phyloP scores from a whole-genome alignment of 2,888 invertebrate species.

The Halictus ligatus region DNA sequence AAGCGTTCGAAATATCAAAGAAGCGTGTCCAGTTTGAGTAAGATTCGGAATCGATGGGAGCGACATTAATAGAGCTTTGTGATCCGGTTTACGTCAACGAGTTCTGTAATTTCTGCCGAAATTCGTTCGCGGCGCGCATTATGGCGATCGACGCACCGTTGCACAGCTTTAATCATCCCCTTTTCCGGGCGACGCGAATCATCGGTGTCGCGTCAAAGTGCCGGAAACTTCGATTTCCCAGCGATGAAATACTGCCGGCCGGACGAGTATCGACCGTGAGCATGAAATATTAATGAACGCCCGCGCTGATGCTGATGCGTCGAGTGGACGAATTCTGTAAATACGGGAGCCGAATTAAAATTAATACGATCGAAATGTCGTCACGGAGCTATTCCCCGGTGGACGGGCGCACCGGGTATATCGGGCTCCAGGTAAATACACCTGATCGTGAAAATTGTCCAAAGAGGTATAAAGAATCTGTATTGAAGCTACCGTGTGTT shows the following conservation, averaged over 20 bases:
- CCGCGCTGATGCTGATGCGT: background rate
- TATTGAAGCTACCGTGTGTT: background rate
- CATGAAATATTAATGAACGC: constrained; percentile 47
- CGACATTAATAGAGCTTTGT: background rate
- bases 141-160: background rate
- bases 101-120: background rate
- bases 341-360: constrained; percentile 25
- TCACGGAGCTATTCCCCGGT: background rate
- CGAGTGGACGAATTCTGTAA: constrained; percentile 25
- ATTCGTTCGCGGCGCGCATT: background rate
- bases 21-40: background rate
- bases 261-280: constrained; percentile 3
- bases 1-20: background rate
- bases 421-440: background rate
- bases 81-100: background rate
- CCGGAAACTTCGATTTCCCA: constrained; percentile 26
- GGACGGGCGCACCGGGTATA: background rate
- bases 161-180: constrained; percentile 38
- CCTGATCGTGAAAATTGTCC: background rate
- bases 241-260: constrained; percentile 15
- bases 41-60: background rate
- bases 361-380: constrained; percentile 22
- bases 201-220: constrained; percentile 18
- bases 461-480: background rate
- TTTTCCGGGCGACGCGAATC: constrained; percentile 35